These are phyloP conservation scores for Andrena fulva DNA, from an alignment of 2,888 invertebrate species.

Conservation along the genomic window DNA sequence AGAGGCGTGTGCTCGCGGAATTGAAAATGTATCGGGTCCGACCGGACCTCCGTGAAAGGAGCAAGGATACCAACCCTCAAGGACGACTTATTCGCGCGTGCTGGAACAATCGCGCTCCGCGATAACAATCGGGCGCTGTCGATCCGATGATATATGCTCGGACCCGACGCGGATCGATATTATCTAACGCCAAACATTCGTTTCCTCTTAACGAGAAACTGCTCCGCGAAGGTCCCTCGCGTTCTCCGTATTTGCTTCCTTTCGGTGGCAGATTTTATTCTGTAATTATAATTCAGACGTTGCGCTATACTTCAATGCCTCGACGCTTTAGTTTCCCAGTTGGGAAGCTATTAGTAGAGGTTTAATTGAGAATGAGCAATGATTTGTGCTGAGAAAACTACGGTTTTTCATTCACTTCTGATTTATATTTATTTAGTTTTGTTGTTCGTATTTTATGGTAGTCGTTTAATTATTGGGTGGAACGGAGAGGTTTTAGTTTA, in stretches of 20 bases:
- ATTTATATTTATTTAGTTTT: too few species aligned
- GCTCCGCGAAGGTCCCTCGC: not conserved
- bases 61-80: conserved; percentile 60
- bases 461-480: too few species aligned
- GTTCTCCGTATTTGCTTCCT: not conserved
- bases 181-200: conserved; percentile 13
- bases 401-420: not conserved
- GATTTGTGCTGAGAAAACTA: not conserved
- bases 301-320: not conserved
- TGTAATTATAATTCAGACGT: not conserved
- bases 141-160: conserved; percentile 32
- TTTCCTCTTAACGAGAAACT: not conserved
- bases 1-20: conserved; percentile 34
- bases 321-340: not conserved
- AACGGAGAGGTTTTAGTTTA: too few species aligned
- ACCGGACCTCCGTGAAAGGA: conserved; percentile 65
- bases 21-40: conserved; percentile 56
- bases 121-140: conserved; percentile 28
- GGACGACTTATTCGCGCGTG: conserved; percentile 50
- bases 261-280: not conserved
- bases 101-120: conserved; percentile 20
- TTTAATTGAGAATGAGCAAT: not conserved
- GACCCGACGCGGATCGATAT: not conserved
- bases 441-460: too few species aligned
- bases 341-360: not conserved